phyloP scores from a whole-genome alignment of 2,113 vertebrate species.

The Synchiropus splendidus region DNA sequence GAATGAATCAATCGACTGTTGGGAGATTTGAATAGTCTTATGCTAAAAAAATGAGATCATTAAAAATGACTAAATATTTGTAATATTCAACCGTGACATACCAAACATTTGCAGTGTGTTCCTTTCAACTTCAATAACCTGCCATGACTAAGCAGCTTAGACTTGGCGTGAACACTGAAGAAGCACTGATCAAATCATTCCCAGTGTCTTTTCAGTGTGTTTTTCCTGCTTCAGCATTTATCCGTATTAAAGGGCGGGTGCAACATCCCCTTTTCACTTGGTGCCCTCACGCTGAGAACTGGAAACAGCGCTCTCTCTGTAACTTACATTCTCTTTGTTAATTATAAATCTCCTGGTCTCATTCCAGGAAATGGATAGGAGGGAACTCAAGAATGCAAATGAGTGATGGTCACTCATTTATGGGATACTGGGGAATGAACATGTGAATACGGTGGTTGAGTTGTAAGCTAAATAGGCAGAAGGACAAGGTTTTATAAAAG shows the following conservation, averaged over 20 bases:
- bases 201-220: conserved; percentile 8
- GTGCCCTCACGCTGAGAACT: conserved; percentile 6
- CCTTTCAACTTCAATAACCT: not conserved
- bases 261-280: conserved; percentile 4
- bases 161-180: conserved; percentile 22
- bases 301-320: conserved; percentile 26
- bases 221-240: conserved; percentile 7
- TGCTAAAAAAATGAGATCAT: too few species aligned
- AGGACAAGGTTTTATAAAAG: conserved; percentile 13
- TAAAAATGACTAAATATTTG: too few species aligned
- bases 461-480: not conserved
- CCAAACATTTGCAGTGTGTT: too few species aligned
- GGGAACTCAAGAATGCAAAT: not conserved
- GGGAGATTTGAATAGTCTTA: too few species aligned
- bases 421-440: too few species aligned
- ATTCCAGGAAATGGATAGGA: conserved; percentile 18
- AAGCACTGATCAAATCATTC: conserved; percentile 15
- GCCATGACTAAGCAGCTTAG: conserved; percentile 19
- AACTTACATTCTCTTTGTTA: conserved; percentile 32
- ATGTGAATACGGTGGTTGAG: too few species aligned
- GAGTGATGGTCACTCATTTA: not conserved
- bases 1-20: too few species aligned
- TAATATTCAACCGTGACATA: too few species aligned
- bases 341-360: conserved; percentile 38
- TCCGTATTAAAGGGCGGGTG: conserved; percentile 30